Conservation (phyloP, 2,113 vertebrate genomes). For the Rutilus rutilus region DNA sequence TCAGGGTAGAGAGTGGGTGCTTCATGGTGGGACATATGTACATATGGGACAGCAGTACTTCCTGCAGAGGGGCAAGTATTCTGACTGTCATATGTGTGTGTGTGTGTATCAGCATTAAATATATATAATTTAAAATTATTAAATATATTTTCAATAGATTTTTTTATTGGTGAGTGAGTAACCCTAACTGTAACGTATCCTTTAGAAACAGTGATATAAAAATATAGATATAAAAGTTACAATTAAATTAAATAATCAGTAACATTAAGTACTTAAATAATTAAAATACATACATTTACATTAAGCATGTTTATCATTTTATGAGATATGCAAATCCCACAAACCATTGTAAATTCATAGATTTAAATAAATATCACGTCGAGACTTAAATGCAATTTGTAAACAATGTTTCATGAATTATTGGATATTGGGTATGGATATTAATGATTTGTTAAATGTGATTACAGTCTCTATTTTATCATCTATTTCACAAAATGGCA, state of each 20-base stretch:
- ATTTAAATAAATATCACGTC: background rate
- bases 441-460: background rate
- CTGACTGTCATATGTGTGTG: too few relatives aligned
- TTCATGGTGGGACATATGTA: too few relatives aligned
- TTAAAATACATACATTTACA: background rate
- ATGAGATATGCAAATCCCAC: background rate
- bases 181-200: background rate
- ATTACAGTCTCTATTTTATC: background rate
- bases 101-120: too few relatives aligned
- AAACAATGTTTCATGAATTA: background rate
- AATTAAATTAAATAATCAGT: background rate
- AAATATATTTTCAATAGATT: too few relatives aligned
- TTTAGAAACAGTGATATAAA: background rate
- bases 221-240: background rate
- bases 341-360: background rate
- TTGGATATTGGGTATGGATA: background rate
- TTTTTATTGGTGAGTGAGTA: too few relatives aligned
- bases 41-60: too few relatives aligned
- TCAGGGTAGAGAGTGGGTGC: constrained; percentile 71
- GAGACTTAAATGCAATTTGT: background rate
- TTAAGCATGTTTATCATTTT: background rate
- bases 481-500: background rate
- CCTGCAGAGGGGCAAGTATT: too few relatives aligned
- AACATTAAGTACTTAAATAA: background rate
- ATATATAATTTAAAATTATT: too few relatives aligned